Percentiles rank a stretch among this genome's conserved stretches.
Conservation (phyloP, 2,113 vertebrate species). For the Dasypus novemcinctus region DNA sequence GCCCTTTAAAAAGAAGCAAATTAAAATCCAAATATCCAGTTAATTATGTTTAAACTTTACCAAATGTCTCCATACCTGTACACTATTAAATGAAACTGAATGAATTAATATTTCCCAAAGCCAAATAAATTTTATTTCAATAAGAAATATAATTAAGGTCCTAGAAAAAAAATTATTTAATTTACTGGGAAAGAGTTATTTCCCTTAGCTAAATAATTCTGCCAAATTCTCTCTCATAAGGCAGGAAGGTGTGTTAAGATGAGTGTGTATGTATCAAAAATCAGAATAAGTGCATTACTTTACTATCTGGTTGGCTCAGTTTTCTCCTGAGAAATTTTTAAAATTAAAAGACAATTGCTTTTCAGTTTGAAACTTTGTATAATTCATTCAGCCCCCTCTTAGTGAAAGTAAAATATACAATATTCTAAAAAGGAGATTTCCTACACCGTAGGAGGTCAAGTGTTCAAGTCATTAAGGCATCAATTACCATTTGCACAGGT, state of each 20-base stretch:
- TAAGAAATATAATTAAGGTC: background rate
- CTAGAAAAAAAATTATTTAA: background rate
- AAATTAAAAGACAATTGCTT: conserved; percentile 19
- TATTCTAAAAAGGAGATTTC: conserved; percentile 65
- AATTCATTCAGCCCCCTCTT: conserved; percentile 42
- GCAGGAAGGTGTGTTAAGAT: background rate
- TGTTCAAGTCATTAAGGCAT: conserved; percentile 69
- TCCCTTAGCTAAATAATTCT: background rate
- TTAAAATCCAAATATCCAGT: background rate
- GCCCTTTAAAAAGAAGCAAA: background rate
- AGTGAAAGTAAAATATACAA: conserved; percentile 32
- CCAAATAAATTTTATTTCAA: background rate
- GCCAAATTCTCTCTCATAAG: background rate
- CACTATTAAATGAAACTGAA: background rate
- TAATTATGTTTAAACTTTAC: background rate
- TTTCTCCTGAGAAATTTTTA: background rate
- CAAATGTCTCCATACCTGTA: background rate
- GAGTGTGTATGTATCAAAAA: fast-evolving
- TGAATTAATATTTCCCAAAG: background rate
- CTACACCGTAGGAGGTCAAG: conserved; percentile 69
- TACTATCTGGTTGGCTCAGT: background rate
- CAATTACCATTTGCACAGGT: conserved; percentile 59
- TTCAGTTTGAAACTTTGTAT: conserved; percentile 60
- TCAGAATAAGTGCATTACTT: background rate
- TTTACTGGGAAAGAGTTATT: background rate